Base-by-base conservation (phyloP, 2,113 vertebrate species). In the Clarias batrachus region DNA sequence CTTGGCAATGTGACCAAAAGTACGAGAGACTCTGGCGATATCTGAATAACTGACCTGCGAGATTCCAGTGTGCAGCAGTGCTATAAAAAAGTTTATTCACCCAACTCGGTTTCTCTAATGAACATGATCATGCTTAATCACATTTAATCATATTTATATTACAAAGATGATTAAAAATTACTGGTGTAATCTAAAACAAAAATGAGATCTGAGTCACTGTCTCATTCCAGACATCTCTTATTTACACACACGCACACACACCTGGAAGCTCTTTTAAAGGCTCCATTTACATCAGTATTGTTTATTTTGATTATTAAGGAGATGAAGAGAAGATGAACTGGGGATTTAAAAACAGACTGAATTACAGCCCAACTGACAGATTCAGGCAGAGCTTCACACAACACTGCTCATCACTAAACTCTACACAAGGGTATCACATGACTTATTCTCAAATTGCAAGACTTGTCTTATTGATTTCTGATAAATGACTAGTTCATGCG, bases 291-390 rank as follows among this genome's bases (percentile, higher is more conserved):
- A 54, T 56, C 52, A 56, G 27, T 78, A 48, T 52, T 54, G 23
- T 76, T 76, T 76, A 54, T 76, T 27, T 77, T 78, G 25, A 56
- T 78, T 14, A 56, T 17, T 57, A 76, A 76, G 25, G 21, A 76
- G 23, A 76, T 54, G 23, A n/a, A 54, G 41, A 76, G 73, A 76
- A 74, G 73, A 76, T 54, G 41, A 74, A 48, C 12, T 74, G 71
- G 19, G 33, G 71, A 74, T 48, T 74, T 12, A 13, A 25, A 73
- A n/a, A 65, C 25, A 65, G 25, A 25, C 11, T 41, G 23, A 2
- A 21, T 74, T 74, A 48, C 19, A n/a, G 73, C 73, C 16, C 11
- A 76, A 8, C 3, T 25, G 41, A 76, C 16, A 23, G 41, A 41
- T 76, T 76, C 23, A 52, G 73, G 73, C 73, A 54, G 21, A 4